Evolutionary conservation across 1,140 invertebrate species (phyloP).

Genomic region (Galleria mellonella): DNA sequence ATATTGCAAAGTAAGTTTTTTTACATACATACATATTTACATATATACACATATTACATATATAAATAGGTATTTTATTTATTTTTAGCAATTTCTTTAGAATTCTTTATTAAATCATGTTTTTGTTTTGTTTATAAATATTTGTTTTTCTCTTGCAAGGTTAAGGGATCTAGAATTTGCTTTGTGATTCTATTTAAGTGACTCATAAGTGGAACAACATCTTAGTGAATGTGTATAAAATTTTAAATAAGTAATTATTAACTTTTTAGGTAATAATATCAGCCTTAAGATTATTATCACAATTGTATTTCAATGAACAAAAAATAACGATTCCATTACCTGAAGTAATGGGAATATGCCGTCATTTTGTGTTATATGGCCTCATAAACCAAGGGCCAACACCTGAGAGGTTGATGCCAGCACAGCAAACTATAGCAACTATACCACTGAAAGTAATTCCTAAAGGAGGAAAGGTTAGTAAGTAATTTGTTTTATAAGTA

Average conservation of each 20-base stretch:
- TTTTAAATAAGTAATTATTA: not conserved
- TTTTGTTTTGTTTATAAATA: too few relatives aligned
- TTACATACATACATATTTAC: too few relatives aligned
- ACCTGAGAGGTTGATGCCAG: constrained; percentile 53
- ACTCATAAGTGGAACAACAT: too few relatives aligned
- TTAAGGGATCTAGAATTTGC: too few relatives aligned
- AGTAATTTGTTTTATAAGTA: not conserved
- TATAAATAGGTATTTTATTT: too few relatives aligned
- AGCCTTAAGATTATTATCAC: constrained; percentile 46
- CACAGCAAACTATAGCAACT: constrained; percentile 48
- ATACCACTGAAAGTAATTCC: constrained; percentile 28
- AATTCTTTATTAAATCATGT: too few relatives aligned
- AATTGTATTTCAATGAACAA: constrained; percentile 50
- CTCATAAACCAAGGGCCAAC: constrained; percentile 30
- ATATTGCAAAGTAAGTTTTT: constrained; percentile 60
- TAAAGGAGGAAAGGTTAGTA: constrained; percentile 57
- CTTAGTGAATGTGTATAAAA: too few relatives aligned
- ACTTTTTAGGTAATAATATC: constrained; percentile 50
- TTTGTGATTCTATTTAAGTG: too few relatives aligned
- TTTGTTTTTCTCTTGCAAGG: too few relatives aligned
- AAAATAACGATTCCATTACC: constrained; percentile 31
- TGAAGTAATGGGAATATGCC: constrained; percentile 50
- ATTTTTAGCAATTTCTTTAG: too few relatives aligned
- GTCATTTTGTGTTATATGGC: constrained; percentile 49
- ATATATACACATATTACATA: too few relatives aligned